A percentile compares a stretch with the other conserved stretches of the same genome.
Evolutionary conservation across 2,797 vertebrate species (phyloP).

Genomic region (Karalla daura): DNA sequence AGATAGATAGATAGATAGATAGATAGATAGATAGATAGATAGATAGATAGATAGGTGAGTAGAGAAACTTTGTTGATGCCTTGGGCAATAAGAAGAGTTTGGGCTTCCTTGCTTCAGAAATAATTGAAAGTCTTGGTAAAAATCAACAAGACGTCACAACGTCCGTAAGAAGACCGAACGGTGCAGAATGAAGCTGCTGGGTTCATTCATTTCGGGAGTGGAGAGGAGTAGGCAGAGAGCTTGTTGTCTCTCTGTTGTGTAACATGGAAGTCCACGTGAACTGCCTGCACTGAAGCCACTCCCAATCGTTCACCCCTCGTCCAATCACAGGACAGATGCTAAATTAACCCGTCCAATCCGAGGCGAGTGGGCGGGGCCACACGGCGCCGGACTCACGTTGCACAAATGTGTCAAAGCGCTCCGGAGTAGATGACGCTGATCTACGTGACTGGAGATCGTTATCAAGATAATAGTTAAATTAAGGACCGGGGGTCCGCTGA

Average conservation of each 20-base stretch:
- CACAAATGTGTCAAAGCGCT: constrained; percentile 73
- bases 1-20: too few relatives aligned
- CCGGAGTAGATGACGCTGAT: constrained; percentile 20
- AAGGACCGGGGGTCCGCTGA: accelerated
- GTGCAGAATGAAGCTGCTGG: not conserved
- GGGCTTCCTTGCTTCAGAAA: not conserved
- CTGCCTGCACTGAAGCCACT: constrained; percentile 5
- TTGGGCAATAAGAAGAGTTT: too few relatives aligned
- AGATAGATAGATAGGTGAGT: too few relatives aligned
- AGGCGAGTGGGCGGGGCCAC: constrained; percentile 48
- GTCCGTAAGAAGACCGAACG: too few relatives aligned
- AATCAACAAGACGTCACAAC: not conserved
- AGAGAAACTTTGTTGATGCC: too few relatives aligned
- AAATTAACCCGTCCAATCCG: constrained; percentile 51
- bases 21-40: too few relatives aligned
- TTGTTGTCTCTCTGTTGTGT: constrained; percentile 68
- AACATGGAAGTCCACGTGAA: constrained; percentile 83
- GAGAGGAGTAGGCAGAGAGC: not conserved
- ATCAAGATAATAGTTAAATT: not conserved
- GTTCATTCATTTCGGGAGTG: constrained; percentile 21
- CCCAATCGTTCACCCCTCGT: accelerated
- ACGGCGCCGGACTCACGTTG: constrained; percentile 76
- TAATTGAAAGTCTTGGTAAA: not conserved
- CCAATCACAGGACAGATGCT: constrained; percentile 33
- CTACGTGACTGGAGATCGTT: constrained; percentile 35